A percentile compares a stretch with the other conserved stretches of the same genome.
phyloP scores from a whole-genome alignment of 2,113 vertebrate genomes.

The Laticauda colubrina region DNA sequence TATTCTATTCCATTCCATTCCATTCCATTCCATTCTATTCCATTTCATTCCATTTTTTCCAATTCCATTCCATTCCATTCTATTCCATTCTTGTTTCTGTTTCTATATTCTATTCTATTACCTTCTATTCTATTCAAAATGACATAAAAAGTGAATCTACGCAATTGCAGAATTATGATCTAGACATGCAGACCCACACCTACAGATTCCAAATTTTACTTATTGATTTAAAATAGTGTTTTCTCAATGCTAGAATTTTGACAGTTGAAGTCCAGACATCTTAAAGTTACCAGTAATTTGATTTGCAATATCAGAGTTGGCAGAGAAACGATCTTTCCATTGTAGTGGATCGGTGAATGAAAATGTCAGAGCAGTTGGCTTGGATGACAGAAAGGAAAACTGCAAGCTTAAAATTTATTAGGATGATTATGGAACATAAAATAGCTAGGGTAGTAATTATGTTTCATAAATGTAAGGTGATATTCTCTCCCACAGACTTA shows the following conservation, averaged over 20 bases:
- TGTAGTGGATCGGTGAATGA: neutral
- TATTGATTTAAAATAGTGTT: neutral
- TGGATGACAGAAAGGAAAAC: neutral
- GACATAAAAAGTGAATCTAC: neutral
- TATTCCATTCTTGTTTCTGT: no score
- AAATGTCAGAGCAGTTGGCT: neutral
- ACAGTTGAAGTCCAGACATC: neutral
- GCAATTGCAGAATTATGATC: neutral
- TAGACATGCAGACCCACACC: neutral
- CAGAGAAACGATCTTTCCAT: neutral
- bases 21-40: no score
- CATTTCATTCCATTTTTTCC: no score
- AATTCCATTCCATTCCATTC: no score
- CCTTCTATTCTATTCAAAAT: neutral
- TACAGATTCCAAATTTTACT: neutral
- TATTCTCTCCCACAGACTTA: neutral
- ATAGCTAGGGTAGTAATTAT: neutral
- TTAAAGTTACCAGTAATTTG: neutral
- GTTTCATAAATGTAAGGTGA: neutral
- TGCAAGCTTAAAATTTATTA: neutral
- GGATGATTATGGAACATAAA: neutral
- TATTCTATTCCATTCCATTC: no score
- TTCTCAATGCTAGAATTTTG: neutral
- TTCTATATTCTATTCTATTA: no score
- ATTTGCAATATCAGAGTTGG: neutral